These are phyloP conservation scores for Colostygia pectinataria DNA, from an alignment of 2,888 invertebrate genomes.

Conservation along the genomic window DNA sequence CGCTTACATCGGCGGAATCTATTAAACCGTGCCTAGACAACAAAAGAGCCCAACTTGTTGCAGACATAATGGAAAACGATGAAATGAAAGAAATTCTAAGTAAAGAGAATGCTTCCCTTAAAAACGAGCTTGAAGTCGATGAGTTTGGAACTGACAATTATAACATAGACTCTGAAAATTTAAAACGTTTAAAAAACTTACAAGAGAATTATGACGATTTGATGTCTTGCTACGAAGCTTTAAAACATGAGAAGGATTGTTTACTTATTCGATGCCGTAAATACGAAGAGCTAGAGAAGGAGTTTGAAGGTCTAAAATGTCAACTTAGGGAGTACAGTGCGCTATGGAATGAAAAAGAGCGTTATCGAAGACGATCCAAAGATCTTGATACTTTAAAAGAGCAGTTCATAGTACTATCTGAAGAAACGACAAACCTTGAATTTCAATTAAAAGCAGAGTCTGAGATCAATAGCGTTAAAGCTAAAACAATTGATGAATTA, in stretches of 20 bases:
- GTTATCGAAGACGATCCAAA: conserved; percentile 63
- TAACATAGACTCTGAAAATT: conserved; percentile 60
- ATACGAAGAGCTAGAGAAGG: conserved; percentile 62
- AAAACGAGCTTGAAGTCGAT: conserved; percentile 42
- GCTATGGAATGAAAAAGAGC: conserved; percentile 72
- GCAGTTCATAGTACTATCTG: conserved; percentile 62
- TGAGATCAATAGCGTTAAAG: conserved; percentile 68
- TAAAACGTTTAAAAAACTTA: conserved; percentile 63
- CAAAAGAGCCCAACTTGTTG: conserved; percentile 69
- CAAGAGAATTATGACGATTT: conserved; percentile 69
- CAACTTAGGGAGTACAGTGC: conserved; percentile 65
- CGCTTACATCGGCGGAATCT: conserved; percentile 52
- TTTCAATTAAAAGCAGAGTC: conserved; percentile 64
- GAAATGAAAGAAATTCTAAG: conserved; percentile 72
- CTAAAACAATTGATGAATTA: conserved; percentile 57
- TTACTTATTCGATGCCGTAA: conserved; percentile 55
- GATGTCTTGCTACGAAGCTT: conserved; percentile 61
- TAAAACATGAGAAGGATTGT: conserved; percentile 64
- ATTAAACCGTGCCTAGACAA: conserved; percentile 48
- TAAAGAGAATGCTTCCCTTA: conserved; percentile 47
- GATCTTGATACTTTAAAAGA: conserved; percentile 68
- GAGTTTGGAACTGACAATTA: conserved; percentile 45
- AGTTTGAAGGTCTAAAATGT: conserved; percentile 53
- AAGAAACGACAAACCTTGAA: conserved; percentile 69
- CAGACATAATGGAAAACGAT: conserved; percentile 71